Evolutionary conservation across 37 sponge, comb jelly and placozoan species (phyloP).

Genomic region (Cliona cf. orientalis): DNA sequence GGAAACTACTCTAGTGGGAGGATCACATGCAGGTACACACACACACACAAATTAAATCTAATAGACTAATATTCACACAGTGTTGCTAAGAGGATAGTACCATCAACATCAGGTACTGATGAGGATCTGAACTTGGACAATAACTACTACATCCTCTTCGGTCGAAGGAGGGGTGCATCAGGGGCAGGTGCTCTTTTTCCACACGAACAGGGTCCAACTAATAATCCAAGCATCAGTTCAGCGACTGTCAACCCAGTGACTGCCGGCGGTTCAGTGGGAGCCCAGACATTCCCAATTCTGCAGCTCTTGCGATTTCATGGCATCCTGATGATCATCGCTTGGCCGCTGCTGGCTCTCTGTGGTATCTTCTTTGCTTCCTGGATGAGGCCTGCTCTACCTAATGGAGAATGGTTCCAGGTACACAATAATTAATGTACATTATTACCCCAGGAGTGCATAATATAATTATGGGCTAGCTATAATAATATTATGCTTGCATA

Average conservation of each 20-base stretch:
- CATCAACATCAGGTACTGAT: background rate
- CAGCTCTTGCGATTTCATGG: slow-evolving; percentile 51
- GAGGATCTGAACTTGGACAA: slow-evolving; percentile 24
- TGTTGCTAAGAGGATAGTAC: background rate
- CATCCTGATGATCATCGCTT: slow-evolving; percentile 75
- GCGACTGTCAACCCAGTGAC: too few relatives aligned
- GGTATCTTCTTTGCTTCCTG: slow-evolving; percentile 76
- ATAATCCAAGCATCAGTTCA: too few relatives aligned
- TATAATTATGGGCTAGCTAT: too few relatives aligned
- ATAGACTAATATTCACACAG: too few relatives aligned
- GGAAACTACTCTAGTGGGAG: background rate
- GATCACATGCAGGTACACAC: background rate
- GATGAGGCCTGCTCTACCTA: slow-evolving; percentile 78
- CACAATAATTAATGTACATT: slow-evolving; percentile 5
- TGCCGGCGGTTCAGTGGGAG: too few relatives aligned
- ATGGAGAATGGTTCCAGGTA: slow-evolving; percentile 78
- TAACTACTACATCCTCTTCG: slow-evolving; percentile 19
- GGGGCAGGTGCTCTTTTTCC: background rate
- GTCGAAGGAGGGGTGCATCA: background rate
- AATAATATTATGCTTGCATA: too few relatives aligned
- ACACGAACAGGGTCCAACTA: too few relatives aligned
- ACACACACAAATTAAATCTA: background rate
- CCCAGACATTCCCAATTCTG: too few relatives aligned
- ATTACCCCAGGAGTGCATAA: too few relatives aligned
- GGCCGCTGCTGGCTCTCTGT: slow-evolving; percentile 57